These are phyloP conservation scores for Aptenodytes forsteri DNA, from an alignment of 2,113 vertebrate species.

Conservation along the genomic window DNA sequence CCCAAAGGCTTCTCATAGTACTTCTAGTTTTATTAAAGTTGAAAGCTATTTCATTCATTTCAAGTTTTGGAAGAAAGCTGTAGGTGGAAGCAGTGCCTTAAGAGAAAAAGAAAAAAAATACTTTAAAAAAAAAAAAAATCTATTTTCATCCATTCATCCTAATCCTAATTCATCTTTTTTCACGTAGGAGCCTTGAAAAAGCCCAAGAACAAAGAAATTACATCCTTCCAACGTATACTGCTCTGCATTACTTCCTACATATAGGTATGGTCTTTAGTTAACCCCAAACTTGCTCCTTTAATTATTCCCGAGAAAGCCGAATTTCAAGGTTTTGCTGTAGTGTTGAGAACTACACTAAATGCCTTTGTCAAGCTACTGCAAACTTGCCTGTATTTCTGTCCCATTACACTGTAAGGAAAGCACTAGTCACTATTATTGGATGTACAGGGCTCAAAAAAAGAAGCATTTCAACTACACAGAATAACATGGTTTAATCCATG, in stretches of 20 bases:
- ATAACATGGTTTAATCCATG: background rate
- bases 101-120: background rate
- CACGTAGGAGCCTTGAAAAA: background rate
- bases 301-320: background rate
- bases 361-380: background rate
- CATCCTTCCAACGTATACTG: background rate
- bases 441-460: background rate
- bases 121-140: background rate
- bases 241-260: background rate
- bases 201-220: background rate
- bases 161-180: background rate
- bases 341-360: background rate
- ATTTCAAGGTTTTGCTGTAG: background rate
- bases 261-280: background rate
- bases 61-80: conserved; percentile 28
- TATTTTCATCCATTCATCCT: conserved; percentile 1
- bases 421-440: background rate
- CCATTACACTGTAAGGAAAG: background rate
- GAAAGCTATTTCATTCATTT: conserved; percentile 22
- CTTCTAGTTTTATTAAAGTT: conserved; percentile 30
- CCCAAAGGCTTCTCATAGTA: conserved; percentile 11
- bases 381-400: background rate
- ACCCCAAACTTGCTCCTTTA: background rate
- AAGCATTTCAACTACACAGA: background rate
- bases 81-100: conserved; percentile 32